These are phyloP conservation scores for Nylanderia fulva DNA, from an alignment of 1,140 invertebrate genomes.

Conservation along the genomic window DNA sequence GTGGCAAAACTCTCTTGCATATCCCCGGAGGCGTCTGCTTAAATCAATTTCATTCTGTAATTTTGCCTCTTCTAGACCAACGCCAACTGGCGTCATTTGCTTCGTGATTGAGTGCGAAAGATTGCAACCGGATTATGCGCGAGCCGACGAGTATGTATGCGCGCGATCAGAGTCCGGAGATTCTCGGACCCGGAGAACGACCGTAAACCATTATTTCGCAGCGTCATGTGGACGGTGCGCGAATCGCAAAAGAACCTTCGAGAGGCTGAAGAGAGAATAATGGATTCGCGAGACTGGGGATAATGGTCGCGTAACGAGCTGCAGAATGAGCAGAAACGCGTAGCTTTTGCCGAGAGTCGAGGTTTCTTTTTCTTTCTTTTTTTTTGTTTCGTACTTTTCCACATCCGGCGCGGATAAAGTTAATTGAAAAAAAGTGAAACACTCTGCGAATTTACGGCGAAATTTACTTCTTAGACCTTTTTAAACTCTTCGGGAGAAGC, in stretches of 20 bases:
- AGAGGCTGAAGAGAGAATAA: conserved; percentile 69
- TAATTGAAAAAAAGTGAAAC: conserved; percentile 48
- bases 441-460: conserved; percentile 30
- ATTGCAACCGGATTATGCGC: conserved; percentile 67
- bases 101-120: conserved; percentile 67
- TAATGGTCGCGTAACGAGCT: conserved; percentile 73
- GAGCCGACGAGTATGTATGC: conserved; percentile 40
- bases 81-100: conserved; percentile 70
- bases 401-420: conserved; percentile 43
- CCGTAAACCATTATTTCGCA: conserved; percentile 69
- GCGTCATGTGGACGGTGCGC: conserved; percentile 70
- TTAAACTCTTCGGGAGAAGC: neutral
- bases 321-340: conserved; percentile 54
- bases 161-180: conserved; percentile 41
- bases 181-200: conserved; percentile 48
- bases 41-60: conserved; percentile 67
- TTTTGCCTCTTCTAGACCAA: conserved; percentile 55
- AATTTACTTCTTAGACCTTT: conserved; percentile 14
- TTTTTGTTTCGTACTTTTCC: conserved; percentile 27
- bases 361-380: conserved; percentile 7
- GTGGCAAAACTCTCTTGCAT: conserved; percentile 36
- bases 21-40: conserved; percentile 44
- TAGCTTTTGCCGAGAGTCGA: conserved; percentile 48
- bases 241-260: conserved; percentile 58
- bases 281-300: conserved; percentile 64